A percentile compares a stretch with the other conserved stretches of the same genome.
phyloP scores from a whole-genome alignment of 2,797 vertebrate genomes.

The Crax fasciolata region DNA sequence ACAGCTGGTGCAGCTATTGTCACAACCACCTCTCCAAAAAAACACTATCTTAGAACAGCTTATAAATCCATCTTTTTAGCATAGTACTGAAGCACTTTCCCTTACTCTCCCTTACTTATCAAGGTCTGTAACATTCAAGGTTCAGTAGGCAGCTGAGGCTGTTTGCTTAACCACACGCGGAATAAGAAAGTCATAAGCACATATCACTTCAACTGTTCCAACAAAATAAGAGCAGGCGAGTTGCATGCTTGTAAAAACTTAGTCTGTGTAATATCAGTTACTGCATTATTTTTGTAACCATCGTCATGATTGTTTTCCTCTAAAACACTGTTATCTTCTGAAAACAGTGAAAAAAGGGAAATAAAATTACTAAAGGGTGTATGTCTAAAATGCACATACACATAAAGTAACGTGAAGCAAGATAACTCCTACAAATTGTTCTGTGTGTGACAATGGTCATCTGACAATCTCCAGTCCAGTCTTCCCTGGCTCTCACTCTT shows the following conservation, averaged over 20 bases:
- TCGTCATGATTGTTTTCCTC: background rate
- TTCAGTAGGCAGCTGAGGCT: background rate
- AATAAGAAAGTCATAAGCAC: background rate
- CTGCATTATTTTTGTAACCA: background rate
- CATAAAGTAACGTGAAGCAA: background rate
- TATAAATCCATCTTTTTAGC: background rate
- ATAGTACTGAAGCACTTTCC: background rate
- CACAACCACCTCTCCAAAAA: background rate
- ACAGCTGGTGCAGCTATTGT: background rate
- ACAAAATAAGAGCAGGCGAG: background rate
- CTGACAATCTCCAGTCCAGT: background rate
- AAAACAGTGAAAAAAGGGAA: background rate
- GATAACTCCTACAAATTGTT: background rate
- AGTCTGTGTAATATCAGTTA: background rate
- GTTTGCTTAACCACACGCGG: background rate
- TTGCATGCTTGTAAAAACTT: background rate
- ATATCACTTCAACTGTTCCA: background rate
- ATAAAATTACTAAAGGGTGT: background rate
- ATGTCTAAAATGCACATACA: background rate
- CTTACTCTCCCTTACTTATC: background rate
- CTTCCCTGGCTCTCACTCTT: background rate
- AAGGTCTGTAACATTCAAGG: background rate
- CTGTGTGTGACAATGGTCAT: background rate
- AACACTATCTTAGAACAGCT: background rate
- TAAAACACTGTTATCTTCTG: background rate